A percentile compares a stretch with the other conserved stretches of the same genome.
phyloP scores from a whole-genome alignment of 2,113 vertebrate genomes.

The Fulica atra region DNA sequence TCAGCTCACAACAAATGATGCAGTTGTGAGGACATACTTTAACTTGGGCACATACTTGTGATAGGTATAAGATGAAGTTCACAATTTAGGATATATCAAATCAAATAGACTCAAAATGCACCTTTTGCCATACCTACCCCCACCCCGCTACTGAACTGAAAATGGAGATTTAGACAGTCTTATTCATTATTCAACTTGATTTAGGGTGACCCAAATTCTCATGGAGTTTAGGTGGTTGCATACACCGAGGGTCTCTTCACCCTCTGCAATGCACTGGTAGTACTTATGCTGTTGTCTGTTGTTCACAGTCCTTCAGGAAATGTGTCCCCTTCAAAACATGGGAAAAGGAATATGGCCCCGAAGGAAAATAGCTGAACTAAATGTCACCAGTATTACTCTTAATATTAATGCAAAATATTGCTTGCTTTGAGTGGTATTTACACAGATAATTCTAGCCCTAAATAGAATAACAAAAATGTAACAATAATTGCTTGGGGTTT shows the following conservation, averaged over 20 bases:
- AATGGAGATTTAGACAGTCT: not conserved
- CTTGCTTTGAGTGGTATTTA: not conserved
- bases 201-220: not conserved
- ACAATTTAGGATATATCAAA: not conserved
- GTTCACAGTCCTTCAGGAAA: not conserved
- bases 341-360: not conserved
- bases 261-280: not conserved
- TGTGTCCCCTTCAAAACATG: not conserved
- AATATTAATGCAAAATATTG: not conserved
- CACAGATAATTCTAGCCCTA: not conserved
- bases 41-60: not conserved
- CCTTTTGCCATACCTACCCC: not conserved
- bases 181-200: not conserved
- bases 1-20: not conserved
- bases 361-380: not conserved
- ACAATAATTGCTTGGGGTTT: not conserved
- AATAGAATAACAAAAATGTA: not conserved
- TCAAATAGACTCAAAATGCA: not conserved
- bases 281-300: not conserved
- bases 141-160: not conserved
- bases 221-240: not conserved
- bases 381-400: not conserved
- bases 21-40: not conserved
- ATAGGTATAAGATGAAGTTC: not conserved
- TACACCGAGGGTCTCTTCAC: not conserved